Conservation (phyloP, 2,113 vertebrate genomes). For the Prunella fulvescens region DNA sequence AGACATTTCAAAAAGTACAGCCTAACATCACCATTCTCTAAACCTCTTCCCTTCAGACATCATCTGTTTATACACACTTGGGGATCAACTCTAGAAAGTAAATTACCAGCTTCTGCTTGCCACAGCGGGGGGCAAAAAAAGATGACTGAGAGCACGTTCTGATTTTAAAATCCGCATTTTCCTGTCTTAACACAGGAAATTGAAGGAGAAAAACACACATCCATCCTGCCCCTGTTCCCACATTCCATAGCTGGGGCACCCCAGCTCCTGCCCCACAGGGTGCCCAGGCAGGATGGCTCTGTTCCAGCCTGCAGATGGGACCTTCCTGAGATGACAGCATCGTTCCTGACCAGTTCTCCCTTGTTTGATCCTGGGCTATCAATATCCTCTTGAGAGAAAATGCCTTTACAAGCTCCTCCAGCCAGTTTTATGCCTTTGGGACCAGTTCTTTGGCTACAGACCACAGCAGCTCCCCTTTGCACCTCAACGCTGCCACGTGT, state of each 20-base stretch:
- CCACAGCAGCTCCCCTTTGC: background rate
- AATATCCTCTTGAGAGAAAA: background rate
- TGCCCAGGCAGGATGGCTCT: background rate
- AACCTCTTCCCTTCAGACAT: background rate
- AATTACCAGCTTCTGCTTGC: background rate
- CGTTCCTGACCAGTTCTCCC: background rate
- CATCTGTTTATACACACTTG: background rate
- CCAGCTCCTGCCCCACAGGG: background rate
- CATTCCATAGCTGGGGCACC: background rate
- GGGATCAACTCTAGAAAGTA: background rate
- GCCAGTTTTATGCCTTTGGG: background rate
- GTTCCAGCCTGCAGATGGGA: background rate
- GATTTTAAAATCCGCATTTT: background rate
- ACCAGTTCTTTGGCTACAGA: background rate
- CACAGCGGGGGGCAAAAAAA: background rate
- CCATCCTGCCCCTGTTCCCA: background rate
- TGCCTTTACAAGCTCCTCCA: background rate
- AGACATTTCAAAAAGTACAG: background rate
- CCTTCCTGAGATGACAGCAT: rapidly evolving
- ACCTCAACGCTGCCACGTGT: background rate
- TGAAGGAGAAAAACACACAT: background rate
- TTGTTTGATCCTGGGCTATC: background rate
- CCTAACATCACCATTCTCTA: background rate
- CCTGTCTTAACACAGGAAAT: background rate
- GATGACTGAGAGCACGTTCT: background rate